phyloP scores from a whole-genome alignment of 2,888 invertebrate species.

The Acrobasis consociella region DNA sequence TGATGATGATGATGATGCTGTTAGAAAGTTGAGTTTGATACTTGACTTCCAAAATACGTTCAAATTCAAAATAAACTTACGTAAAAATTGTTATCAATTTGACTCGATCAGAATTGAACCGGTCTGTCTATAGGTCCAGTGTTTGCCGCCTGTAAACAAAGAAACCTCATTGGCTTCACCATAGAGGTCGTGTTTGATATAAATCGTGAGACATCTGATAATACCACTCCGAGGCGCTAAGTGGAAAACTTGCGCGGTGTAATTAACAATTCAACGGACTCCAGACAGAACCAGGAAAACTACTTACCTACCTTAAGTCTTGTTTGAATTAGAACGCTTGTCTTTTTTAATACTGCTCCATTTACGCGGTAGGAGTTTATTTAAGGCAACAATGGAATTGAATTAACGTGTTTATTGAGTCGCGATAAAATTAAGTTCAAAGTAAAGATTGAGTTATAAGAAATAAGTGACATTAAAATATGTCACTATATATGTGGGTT shows the following conservation, averaged over 20 bases:
- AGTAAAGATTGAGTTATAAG: too few species aligned
- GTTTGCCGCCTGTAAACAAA: too few species aligned
- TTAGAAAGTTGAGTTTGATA: too few species aligned
- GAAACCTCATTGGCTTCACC: too few species aligned
- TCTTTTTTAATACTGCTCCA: conserved; percentile 28
- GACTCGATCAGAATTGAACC: too few species aligned
- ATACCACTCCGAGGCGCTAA: conserved; percentile 60
- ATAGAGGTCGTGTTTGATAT: conserved; percentile 32
- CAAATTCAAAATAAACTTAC: too few species aligned
- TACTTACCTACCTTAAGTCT: conserved; percentile 58
- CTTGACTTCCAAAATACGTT: too few species aligned
- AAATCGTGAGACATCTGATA: conserved; percentile 65
- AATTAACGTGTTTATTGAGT: not conserved
- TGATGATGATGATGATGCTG: too few species aligned
- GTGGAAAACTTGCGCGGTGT: conserved; percentile 69
- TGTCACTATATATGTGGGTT: too few species aligned
- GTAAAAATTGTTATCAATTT: too few species aligned
- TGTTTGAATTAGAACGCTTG: conserved; percentile 44
- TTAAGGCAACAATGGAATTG: not conserved
- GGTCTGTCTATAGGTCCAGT: too few species aligned
- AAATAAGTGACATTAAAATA: too few species aligned
- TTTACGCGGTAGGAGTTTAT: conserved; percentile 12
- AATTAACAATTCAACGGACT: conserved; percentile 74
- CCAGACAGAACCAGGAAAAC: conserved; percentile 55
- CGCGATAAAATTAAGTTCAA: not conserved